Conservation (phyloP, 1,140 invertebrate species). For the Drosophila ambigua region DNA sequence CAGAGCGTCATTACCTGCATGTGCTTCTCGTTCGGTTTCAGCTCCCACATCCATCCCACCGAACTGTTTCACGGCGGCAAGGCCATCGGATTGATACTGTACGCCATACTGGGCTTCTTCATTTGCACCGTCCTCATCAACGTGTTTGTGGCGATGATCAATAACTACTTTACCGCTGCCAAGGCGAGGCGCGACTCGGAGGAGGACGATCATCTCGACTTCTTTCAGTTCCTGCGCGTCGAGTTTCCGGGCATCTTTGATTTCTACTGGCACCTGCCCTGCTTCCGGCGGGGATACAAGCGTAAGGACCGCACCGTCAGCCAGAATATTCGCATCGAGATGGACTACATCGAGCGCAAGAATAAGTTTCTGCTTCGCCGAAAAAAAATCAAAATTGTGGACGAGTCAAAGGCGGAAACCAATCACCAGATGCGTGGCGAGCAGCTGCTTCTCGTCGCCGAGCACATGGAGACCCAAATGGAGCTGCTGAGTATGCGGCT, state of each 20-base stretch:
- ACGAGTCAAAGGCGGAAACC: neutral
- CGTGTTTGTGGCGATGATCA: slow-evolving; percentile 60
- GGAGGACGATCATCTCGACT: slow-evolving; percentile 22
- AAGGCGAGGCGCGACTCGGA: slow-evolving; percentile 34
- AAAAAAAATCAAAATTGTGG: neutral
- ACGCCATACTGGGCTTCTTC: slow-evolving; percentile 50
- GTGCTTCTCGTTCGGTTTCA: slow-evolving; percentile 67
- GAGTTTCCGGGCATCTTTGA: slow-evolving; percentile 29
- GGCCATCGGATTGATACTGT: slow-evolving; percentile 49
- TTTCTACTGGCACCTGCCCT: slow-evolving; percentile 5
- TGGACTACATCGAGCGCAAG: slow-evolving; percentile 1
- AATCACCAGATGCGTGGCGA: slow-evolving; percentile 9
- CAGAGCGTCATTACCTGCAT: slow-evolving; percentile 50
- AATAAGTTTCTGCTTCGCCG: neutral
- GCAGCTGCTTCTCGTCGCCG: slow-evolving; percentile 14
- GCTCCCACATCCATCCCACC: slow-evolving; percentile 25
- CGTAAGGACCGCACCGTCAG: slow-evolving; percentile 31
- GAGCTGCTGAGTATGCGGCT: slow-evolving; percentile 6
- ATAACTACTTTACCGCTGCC: slow-evolving; percentile 49
- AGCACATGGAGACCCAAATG: slow-evolving; percentile 4
- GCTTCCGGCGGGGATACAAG: slow-evolving; percentile 40
- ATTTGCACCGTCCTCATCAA: slow-evolving; percentile 57
- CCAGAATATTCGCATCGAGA: slow-evolving; percentile 21
- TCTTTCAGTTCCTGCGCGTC: slow-evolving; percentile 56
- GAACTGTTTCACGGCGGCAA: slow-evolving; percentile 55